Conservation (phyloP, 1,140 invertebrate genomes). For the Drosophila murphyi region DNA sequence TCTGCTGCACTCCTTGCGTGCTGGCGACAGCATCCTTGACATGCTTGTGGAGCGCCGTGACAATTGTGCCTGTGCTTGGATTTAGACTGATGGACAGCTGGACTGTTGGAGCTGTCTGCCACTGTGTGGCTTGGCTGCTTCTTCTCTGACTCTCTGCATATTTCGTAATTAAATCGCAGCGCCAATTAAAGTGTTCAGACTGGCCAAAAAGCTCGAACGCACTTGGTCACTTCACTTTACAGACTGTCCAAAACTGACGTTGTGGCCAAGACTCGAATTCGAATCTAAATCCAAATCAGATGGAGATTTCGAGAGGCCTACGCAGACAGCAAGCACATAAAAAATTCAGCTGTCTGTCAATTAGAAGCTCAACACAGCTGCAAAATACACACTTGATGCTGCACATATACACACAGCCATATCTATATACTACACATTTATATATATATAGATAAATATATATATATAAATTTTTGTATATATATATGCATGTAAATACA, state of each 20-base stretch:
- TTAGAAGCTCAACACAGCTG: slow-evolving; percentile 58
- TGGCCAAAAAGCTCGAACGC: slow-evolving; percentile 55
- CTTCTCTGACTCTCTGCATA: slow-evolving; percentile 14
- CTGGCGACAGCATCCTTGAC: slow-evolving; percentile 74
- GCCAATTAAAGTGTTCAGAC: slow-evolving; percentile 49
- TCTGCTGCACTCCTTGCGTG: slow-evolving; percentile 26
- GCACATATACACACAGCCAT: slow-evolving; percentile 31
- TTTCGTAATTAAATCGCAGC: slow-evolving; percentile 67
- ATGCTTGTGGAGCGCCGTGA: slow-evolving; percentile 73
- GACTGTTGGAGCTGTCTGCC: slow-evolving; percentile 31
- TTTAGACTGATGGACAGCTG: slow-evolving; percentile 13
- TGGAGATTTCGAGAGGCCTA: background rate
- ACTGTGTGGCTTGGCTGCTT: background rate
- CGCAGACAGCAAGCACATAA: slow-evolving; percentile 61
- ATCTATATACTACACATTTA: slow-evolving; percentile 2
- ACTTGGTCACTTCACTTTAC: slow-evolving; percentile 52
- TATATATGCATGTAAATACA: background rate
- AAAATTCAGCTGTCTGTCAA: slow-evolving; percentile 77
- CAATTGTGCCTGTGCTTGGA: slow-evolving; percentile 56
- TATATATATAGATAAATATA: slow-evolving; percentile 21
- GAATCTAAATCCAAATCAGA: background rate
- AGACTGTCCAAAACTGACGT: slow-evolving; percentile 5
- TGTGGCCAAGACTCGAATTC: no score
- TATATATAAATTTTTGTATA: slow-evolving; percentile 2
- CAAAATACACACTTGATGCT: slow-evolving; percentile 68